phyloP scores from a whole-genome alignment of 2,113 vertebrate genomes.

The Apteryx mantelli region DNA sequence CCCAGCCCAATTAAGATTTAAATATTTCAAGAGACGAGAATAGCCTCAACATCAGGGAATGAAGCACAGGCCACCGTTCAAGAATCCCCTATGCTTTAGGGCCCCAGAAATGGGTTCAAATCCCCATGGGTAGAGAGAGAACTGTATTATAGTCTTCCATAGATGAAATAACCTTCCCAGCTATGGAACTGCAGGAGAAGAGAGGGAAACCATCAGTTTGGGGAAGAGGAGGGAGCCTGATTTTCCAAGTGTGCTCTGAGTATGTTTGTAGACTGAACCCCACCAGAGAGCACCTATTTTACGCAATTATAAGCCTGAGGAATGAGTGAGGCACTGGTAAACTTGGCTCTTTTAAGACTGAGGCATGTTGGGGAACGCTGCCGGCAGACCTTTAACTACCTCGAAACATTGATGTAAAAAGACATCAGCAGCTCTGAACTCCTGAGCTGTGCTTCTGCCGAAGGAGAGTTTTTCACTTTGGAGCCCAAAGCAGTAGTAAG shows the following conservation, averaged over 20 bases:
- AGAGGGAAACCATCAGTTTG: background rate
- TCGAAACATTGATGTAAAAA: background rate
- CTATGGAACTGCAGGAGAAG: background rate
- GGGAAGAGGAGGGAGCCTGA: background rate
- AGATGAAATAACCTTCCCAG: background rate
- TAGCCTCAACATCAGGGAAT: background rate
- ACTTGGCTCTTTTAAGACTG: background rate
- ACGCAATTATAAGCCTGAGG: background rate
- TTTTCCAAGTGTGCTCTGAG: rapidly evolving
- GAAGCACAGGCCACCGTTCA: background rate
- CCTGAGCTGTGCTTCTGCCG: background rate
- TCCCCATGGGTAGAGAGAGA: background rate
- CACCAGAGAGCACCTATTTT: background rate
- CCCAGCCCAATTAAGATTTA: background rate
- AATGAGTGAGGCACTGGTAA: background rate
- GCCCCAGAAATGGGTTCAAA: background rate
- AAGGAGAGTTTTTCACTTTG: background rate
- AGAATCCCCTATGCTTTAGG: background rate
- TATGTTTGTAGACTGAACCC: background rate
- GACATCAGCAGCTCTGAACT: background rate
- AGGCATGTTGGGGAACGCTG: background rate
- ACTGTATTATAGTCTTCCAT: background rate
- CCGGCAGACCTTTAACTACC: background rate
- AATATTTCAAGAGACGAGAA: background rate
- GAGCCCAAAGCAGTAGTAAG: background rate